A percentile compares a stretch with the other conserved stretches of the same genome.
Evolutionary conservation across 2,797 vertebrate species (phyloP).

Genomic region (Triplophysa yarkandensis): DNA sequence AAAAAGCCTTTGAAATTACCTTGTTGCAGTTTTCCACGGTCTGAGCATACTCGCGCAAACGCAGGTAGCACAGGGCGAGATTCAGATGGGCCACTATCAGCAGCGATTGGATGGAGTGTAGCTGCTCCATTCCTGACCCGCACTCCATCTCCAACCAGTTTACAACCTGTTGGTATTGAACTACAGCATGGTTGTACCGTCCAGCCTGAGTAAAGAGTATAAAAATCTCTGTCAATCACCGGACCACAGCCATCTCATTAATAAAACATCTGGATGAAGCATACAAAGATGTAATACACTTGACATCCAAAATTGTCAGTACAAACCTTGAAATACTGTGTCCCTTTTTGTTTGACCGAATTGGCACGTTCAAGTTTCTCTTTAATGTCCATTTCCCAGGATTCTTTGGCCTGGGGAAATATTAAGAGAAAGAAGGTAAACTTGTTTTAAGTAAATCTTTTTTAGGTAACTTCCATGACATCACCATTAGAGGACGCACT

Average conservation of each 20-base stretch:
- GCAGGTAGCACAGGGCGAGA: slow-evolving; percentile 90
- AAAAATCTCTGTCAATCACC: slow-evolving; percentile 8
- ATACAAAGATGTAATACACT: neutral
- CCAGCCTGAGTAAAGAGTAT: slow-evolving; percentile 73
- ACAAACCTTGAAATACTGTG: slow-evolving; percentile 91
- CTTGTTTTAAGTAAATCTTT: slow-evolving; percentile 25
- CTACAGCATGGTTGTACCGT: slow-evolving; percentile 84
- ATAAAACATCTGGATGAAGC: neutral
- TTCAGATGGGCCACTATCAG: slow-evolving; percentile 88
- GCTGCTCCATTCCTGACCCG: slow-evolving; percentile 79
- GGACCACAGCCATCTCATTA: neutral
- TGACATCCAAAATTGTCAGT: neutral
- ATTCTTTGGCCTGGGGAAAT: slow-evolving; percentile 87
- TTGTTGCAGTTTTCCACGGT: slow-evolving; percentile 91
- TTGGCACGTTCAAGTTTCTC: slow-evolving; percentile 87
- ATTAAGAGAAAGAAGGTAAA: neutral
- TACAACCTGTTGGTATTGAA: slow-evolving; percentile 92
- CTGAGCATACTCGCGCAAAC: slow-evolving; percentile 83
- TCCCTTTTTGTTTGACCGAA: slow-evolving; percentile 90
- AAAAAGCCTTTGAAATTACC: slow-evolving; percentile 67
- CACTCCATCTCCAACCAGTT: slow-evolving; percentile 94
- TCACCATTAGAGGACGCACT: slow-evolving; percentile 41
- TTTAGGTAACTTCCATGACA: neutral
- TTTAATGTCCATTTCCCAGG: slow-evolving; percentile 94
- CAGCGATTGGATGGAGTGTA: slow-evolving; percentile 79